Base-by-base conservation (phyloP, 2,113 vertebrate genomes). In the Micronycteris hirsuta region DNA sequence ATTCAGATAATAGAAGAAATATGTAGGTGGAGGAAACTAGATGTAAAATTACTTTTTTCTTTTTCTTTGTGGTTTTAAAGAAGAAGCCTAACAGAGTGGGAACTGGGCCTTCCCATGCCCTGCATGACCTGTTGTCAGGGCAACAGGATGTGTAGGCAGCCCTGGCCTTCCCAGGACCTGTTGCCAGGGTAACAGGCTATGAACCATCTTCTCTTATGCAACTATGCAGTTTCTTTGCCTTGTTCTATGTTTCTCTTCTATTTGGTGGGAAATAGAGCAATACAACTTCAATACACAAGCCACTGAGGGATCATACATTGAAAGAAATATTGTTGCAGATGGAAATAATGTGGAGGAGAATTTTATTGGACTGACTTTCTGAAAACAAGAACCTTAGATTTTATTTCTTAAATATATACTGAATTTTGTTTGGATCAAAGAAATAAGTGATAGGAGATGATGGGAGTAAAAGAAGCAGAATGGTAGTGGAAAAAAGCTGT, bases 71-170 rank as follows among this genome's bases (percentile, higher is more conserved):
- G 38, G 49, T 89, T 94, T 61, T 86, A 91, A 86, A 91, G 26
- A 92, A 89, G 16, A 96, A 68, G 54, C 26, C 81, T 88, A 91
- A 38, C 91, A 91, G 82, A 76, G 63, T 70, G 43, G 67, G 33
- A 71, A 92, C 54, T 93, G 97, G 86, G 33, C 54, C 91, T 96
- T 96, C 93, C 77, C 88, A 94, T 95, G 65, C 88, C 95, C 78
- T 88, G 56, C 22, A 61, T 91, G 92, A 96, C 91, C 96, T 97
- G 94, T 96, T 97, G 92, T 97, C 95, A 95, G 82, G 96, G 96
- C 91, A 97, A 97, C 96, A 93, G 67, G 61, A 97, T 96, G 61
- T 87, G 56, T 90, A 56, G 91, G 85, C 76, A 98, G 88, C 52
- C 49, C 77, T 84, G 77, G 94, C 17, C 82, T 96, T 88, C 81